phyloP scores from a whole-genome alignment of 2,113 vertebrate genomes.

The Baryphthengus martii region DNA sequence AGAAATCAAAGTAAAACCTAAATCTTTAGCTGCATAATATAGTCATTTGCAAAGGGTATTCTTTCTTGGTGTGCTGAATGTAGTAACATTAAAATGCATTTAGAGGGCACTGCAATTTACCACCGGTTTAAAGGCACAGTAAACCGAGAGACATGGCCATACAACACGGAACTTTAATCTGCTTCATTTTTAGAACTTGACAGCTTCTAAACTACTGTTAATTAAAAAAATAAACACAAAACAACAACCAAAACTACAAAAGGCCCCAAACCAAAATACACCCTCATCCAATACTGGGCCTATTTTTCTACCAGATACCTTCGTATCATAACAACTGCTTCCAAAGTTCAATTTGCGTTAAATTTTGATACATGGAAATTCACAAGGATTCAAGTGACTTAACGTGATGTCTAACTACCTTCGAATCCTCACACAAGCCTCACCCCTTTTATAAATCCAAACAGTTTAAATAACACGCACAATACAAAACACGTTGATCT shows the following conservation, averaged over 20 bases:
- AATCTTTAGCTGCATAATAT: neutral
- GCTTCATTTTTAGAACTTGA: neutral
- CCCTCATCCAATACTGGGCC: accelerated
- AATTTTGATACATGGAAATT: neutral
- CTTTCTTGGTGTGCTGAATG: neutral
- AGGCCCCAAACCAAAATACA: neutral
- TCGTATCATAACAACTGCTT: neutral
- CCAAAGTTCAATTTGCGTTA: neutral
- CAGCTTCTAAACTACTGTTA: neutral
- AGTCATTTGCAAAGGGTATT: neutral
- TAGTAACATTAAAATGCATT: neutral
- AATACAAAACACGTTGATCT: neutral
- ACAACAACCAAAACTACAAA: neutral
- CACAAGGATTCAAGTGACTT: neutral
- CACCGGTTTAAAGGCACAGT: neutral
- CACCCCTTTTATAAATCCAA: neutral
- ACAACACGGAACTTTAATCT: neutral
- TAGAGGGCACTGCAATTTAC: neutral
- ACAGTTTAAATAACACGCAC: neutral
- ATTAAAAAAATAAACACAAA: neutral
- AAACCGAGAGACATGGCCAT: neutral
- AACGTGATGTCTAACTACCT: neutral
- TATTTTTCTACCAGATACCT: neutral
- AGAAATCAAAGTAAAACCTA: conserved; percentile 18
- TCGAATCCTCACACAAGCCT: neutral